Evolutionary conservation across 1,140 invertebrate genomes (phyloP), one percentile per base, ranked within the genome.

Genomic region (Branchinecta lindahli): DNA sequence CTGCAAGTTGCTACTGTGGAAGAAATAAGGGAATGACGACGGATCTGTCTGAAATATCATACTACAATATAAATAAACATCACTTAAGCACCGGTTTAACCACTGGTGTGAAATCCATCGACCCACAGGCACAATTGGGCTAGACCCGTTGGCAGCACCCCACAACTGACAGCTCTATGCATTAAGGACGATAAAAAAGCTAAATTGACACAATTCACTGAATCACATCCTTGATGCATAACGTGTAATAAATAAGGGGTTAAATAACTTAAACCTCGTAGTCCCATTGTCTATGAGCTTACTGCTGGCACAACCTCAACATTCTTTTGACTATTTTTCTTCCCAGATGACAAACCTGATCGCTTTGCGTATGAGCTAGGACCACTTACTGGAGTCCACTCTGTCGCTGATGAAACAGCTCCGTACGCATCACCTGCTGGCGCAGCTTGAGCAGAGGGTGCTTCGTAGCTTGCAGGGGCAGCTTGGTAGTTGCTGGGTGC

Each of bases 281-380:
- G 33, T 33, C 52, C 18, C 18, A 61, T 61, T 61, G 52, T 61
- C 52, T 61, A 61, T 61, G 52, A 61, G 52, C 52, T 61, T 6
- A 15, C 18, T 61, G 52, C 52, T 61, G 12, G 12, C 18, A 61
- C 52, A 61, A 61, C 18, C 18, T 61, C 52, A 15, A 61, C 18
- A 15, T 61, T 61, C 52, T 61, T 61, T 61, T 61, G 52, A 61
- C 52, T 61, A 61, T 20, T 61, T 20, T 61, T 61, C 52, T 61
- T 61, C 2, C 52, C 18, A 12, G 12, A 15, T 15, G 52, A 61
- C 12, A 20, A 15, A 61, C 52, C 52, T 15, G 52, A 61, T 61
- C 52, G 52, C 18, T 61, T 61, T 2, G 52, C 52, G 18, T 61
- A 61, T 3, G 12, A 15, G 52, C 18, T 61, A 15, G 52, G 52